Evolutionary conservation across 1,140 invertebrate species (phyloP).

Genomic region (Hylaeus anthracinus): DNA sequence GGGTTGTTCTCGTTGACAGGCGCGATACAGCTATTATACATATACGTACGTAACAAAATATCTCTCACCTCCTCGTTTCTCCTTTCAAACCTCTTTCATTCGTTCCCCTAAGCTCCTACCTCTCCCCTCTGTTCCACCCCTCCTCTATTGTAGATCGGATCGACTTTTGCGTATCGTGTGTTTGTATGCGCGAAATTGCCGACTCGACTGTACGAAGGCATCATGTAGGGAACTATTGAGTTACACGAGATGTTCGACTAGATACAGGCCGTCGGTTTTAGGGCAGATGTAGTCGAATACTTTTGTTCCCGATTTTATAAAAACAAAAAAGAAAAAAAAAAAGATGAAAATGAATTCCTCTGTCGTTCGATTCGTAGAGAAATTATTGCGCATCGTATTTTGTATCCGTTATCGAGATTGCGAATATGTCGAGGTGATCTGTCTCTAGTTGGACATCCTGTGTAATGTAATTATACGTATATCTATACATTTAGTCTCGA

Average conservation of each 20-base stretch:
- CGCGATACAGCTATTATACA: slow-evolving; percentile 9
- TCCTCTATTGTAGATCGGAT: slow-evolving; percentile 21
- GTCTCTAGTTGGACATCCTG: neutral
- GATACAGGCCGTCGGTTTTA: no score
- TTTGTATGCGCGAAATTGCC: slow-evolving; percentile 44
- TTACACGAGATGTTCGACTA: neutral
- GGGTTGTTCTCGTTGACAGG: slow-evolving; percentile 8
- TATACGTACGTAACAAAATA: slow-evolving; percentile 45
- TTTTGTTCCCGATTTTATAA: no score
- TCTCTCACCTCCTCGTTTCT: slow-evolving; percentile 21
- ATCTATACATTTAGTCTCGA: slow-evolving; percentile 45
- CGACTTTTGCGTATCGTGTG: slow-evolving; percentile 9
- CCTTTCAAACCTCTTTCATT: slow-evolving; percentile 18
- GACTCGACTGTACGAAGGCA: slow-evolving; percentile 70
- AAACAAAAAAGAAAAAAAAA: no score
- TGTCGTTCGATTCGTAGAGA: no score
- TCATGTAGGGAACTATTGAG: slow-evolving; percentile 56
- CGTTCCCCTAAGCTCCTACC: neutral
- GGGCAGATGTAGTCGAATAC: no score
- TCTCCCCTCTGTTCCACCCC: slow-evolving; percentile 15
- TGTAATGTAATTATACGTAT: slow-evolving; percentile 50
- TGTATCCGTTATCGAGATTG: no score
- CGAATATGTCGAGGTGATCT: no score
- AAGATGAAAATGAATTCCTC: no score
- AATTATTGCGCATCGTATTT: no score